phyloP scores from a whole-genome alignment of 1,140 invertebrate species.

The Drosophila kohkoa region DNA sequence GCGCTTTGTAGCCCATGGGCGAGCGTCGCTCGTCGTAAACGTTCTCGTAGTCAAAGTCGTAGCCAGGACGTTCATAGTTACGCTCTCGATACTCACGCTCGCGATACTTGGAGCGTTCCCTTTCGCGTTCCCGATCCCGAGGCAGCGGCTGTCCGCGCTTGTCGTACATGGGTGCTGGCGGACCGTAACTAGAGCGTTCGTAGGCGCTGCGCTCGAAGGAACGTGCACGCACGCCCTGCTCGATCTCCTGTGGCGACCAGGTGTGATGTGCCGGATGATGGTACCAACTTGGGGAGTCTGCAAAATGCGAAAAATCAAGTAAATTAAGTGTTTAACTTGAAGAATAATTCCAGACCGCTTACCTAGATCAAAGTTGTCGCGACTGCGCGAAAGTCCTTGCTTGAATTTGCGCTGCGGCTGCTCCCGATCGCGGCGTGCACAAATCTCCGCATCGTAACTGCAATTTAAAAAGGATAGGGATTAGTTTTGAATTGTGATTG shows the following conservation, averaged over 20 bases:
- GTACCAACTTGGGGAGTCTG: constrained; percentile 83
- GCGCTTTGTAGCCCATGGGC: constrained; percentile 68
- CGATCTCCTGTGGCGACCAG: constrained; percentile 83
- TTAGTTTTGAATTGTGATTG: too few species aligned
- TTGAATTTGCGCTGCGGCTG: constrained; percentile 75
- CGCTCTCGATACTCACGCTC: constrained; percentile 73
- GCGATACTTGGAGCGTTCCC: constrained; percentile 59
- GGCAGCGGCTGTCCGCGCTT: constrained; percentile 70
- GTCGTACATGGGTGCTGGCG: constrained; percentile 78
- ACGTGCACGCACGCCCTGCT: constrained; percentile 64
- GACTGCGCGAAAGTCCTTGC: constrained; percentile 73
- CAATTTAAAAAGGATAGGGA: background rate
- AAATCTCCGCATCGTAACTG: constrained; percentile 80
- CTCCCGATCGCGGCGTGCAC: constrained; percentile 69
- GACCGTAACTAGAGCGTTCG: constrained; percentile 81
- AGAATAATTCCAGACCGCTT: background rate
- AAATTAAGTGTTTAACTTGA: background rate
- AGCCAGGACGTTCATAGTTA: constrained; percentile 74
- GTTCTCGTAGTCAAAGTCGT: constrained; percentile 83
- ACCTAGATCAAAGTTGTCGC: constrained; percentile 83
- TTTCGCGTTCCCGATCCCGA: constrained; percentile 42
- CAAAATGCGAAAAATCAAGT: background rate
- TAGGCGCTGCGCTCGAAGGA: constrained; percentile 81
- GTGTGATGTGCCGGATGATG: constrained; percentile 79
- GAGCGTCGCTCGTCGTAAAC: constrained; percentile 79